Conservation (phyloP, 1,140 invertebrate genomes). For the Procambarus clarkii region DNA sequence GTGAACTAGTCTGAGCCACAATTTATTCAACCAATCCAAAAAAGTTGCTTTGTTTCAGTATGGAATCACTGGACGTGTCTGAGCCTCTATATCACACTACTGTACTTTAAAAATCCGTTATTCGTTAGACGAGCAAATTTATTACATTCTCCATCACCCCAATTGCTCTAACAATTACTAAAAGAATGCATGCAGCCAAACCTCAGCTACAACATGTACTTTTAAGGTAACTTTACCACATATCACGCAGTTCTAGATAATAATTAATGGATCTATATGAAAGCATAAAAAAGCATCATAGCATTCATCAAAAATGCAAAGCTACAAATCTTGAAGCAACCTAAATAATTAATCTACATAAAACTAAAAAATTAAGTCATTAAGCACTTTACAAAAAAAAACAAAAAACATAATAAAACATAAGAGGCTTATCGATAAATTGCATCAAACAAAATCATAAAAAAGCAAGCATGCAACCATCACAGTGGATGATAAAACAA, state of each 20-base stretch:
- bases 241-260: neutral
- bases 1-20: too few species aligned
- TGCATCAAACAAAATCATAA: constrained; percentile 25
- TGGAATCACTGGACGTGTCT: too few species aligned
- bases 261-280: neutral
- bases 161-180: too few species aligned
- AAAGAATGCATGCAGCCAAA: too few species aligned
- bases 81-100: too few species aligned
- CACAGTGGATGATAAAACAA: constrained; percentile 23
- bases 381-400: neutral
- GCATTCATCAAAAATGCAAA: constrained; percentile 5
- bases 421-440: neutral
- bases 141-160: too few species aligned
- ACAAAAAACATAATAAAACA: constrained; percentile 23
- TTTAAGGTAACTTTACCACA: neutral
- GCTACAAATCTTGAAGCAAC: constrained; percentile 21
- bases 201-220: too few species aligned
- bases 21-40: too few species aligned
- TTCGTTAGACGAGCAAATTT: too few species aligned
- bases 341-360: neutral
- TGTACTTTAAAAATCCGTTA: too few species aligned
- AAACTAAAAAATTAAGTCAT: neutral
- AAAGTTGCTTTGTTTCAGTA: too few species aligned
- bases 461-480: constrained; percentile 55
- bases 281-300: constrained; percentile 19